Evolutionary conservation across 2,888 invertebrate genomes (phyloP), one percentile per base, ranked within the genome.

Genomic region (Diarsia dahlii): DNA sequence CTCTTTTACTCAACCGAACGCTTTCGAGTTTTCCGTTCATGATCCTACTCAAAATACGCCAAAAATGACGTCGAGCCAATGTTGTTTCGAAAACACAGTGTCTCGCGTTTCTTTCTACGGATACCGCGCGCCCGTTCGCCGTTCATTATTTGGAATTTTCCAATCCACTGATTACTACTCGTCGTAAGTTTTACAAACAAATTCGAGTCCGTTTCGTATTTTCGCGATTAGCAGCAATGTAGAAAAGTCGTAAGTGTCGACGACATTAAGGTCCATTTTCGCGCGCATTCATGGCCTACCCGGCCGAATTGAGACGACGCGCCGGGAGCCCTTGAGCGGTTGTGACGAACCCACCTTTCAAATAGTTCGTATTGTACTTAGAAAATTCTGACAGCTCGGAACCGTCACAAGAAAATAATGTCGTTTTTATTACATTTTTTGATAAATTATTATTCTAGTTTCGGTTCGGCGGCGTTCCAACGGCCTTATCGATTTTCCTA

Each of bases 91-190:
- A 96, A 96, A 96, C 96, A 96, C 96, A 96, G 95, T 96, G 93
- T 95, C 92, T 94, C 95, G 95, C 93, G 96, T 93, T 94, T 94
- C 95, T 92, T 93, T 92, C 93, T 90, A 91, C 94, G 92, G 94
- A 91, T 89, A 92, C 92, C 92, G 94, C 95, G 95, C 93, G 95
- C 93, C 89, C 93, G 93, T 92, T 92, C 92, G 91, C 92, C 90
- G 92, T 92, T 92, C 92, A 92, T 92, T 94, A 94, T 95, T 97
- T 95, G 97, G 97, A 97, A 97, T 97, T 97, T 97, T 97, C 97
- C 97, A 97, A 97, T 97, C 95, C 96, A 97, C 96, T 96, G 97
- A 96, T 93, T 92, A 93, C 89, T 92, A 91, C 90, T 90, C 89
- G 92, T 93, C 92, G 94, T 95, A 94, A 95, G 95, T 95, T 96